These are phyloP conservation scores for Trichopria drosophilae DNA, from an alignment of 2,888 invertebrate species.

Conservation along the genomic window DNA sequence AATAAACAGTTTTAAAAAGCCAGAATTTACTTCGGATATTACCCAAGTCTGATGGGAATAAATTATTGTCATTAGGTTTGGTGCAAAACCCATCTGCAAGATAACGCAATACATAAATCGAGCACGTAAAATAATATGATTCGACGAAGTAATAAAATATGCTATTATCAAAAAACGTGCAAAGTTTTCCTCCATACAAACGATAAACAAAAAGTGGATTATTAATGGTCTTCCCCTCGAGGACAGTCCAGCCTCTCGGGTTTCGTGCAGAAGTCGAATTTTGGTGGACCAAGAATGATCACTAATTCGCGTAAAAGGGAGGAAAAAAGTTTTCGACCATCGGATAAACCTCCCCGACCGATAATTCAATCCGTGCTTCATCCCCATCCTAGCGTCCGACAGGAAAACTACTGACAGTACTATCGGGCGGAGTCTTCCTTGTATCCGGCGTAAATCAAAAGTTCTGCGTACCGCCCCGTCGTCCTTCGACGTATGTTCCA, in stretches of 20 bases:
- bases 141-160: slow-evolving; percentile 23
- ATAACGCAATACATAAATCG: too few species aligned
- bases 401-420: slow-evolving; percentile 27
- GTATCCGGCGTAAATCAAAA: slow-evolving; percentile 38
- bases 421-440: slow-evolving; percentile 32
- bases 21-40: background rate
- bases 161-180: too few species aligned
- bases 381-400: slow-evolving; percentile 26
- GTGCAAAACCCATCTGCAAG: too few species aligned
- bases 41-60: too few species aligned
- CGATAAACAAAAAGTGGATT: background rate
- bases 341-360: slow-evolving; percentile 30
- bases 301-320: slow-evolving; percentile 6
- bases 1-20: background rate
- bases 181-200: background rate
- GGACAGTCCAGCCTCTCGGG: background rate
- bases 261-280: slow-evolving; percentile 2
- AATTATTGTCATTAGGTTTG: too few species aligned
- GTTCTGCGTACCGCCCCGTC: slow-evolving; percentile 14
- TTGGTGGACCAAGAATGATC: slow-evolving; percentile 5
- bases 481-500: slow-evolving; percentile 8
- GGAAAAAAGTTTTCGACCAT: slow-evolving; percentile 35
- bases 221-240: too few species aligned
- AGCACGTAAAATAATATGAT: too few species aligned
- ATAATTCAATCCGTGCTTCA: slow-evolving; percentile 40